Conservation (phyloP, 2,113 vertebrate species). For the Eubucco bourcierii region DNA sequence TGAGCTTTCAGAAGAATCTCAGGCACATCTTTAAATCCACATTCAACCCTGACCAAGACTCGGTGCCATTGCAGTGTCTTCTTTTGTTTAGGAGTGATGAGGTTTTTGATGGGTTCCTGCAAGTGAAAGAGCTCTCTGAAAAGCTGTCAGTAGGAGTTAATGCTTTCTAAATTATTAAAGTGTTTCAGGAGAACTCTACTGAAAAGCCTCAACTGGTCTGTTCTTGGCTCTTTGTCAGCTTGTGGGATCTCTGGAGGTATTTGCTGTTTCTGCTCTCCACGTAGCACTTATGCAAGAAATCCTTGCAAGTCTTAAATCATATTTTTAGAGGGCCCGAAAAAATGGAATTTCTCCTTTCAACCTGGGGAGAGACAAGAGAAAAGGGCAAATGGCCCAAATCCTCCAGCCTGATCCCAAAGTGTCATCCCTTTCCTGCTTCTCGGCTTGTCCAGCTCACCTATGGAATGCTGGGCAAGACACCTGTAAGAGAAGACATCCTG, state of each 20-base stretch:
- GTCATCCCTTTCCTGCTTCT: accelerated
- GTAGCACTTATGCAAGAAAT: neutral
- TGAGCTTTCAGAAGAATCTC: neutral
- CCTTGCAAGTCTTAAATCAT: neutral
- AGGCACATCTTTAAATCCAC: neutral
- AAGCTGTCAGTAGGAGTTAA: constrained; percentile 51
- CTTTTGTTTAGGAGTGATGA: neutral
- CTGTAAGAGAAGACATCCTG: accelerated
- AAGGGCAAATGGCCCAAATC: neutral
- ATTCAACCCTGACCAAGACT: neutral
- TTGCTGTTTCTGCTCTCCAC: neutral
- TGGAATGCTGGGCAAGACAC: neutral
- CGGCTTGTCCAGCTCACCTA: neutral
- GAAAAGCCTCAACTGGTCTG: constrained; percentile 1
- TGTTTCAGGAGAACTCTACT: constrained; percentile 22
- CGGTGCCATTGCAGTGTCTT: neutral
- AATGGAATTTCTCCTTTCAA: neutral
- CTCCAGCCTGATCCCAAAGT: neutral
- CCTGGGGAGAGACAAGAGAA: too few relatives aligned
- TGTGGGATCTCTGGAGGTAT: constrained; percentile 38
- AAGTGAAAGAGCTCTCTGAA: neutral
- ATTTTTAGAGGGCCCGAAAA: neutral
- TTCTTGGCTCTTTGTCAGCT: constrained; percentile 28
- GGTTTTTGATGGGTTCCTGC: neutral
- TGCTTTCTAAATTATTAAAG: constrained; percentile 56